Evolutionary conservation across 2,888 invertebrate genomes (phyloP), one percentile per base, ranked within the genome.

Genomic region (Neelides folsomi): DNA sequence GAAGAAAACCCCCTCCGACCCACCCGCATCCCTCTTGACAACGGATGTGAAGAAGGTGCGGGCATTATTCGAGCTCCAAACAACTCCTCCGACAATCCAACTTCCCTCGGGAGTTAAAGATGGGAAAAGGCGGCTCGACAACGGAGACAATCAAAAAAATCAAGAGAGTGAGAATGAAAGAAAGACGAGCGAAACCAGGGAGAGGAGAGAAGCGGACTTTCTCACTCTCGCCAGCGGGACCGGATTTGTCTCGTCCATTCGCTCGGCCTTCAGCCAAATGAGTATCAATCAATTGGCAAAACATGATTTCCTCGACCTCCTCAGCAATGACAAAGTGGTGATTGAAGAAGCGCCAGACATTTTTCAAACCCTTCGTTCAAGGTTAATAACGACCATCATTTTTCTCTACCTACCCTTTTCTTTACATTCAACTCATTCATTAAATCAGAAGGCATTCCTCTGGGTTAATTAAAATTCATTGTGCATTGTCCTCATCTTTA

Each of bases 321-420:
- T 63, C 46, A 59, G 61, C 56, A 63, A 63, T 49, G 63, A 63
- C 16, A 59, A 59, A 35, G 56, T 63, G 19, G 59, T 63, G 20
- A 63, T 63, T 44, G 63, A 63, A 46, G 63, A 63, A 47, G 42
- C 60, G 18, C 58, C 60, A 6, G 63, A 63, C 47, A 54, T 60
- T 52, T 60, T 53, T 47, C 63, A 63, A 45, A 52, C 54, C 5
- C 35, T 53, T 18, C 40, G 62, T 7, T 19, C 42, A 7, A 42
- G 52, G 52, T 52, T 16, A 47, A 13, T 6, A 41, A n/a, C 7
- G 4, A 49, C 13, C 16, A 42, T 12, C 42, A 12, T 18, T 16
- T 18, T 42, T 12, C 42, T 16, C 42, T 16, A 6, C 5, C 42
- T 18, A 16, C 16, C 5, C 16, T 16, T 18, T 16, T 18, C 13